Percentiles rank a stretch among this genome's conserved stretches.
These are phyloP conservation scores for Oreochromis niloticus DNA, from an alignment of 2,113 vertebrate species.

Conservation along the genomic window DNA sequence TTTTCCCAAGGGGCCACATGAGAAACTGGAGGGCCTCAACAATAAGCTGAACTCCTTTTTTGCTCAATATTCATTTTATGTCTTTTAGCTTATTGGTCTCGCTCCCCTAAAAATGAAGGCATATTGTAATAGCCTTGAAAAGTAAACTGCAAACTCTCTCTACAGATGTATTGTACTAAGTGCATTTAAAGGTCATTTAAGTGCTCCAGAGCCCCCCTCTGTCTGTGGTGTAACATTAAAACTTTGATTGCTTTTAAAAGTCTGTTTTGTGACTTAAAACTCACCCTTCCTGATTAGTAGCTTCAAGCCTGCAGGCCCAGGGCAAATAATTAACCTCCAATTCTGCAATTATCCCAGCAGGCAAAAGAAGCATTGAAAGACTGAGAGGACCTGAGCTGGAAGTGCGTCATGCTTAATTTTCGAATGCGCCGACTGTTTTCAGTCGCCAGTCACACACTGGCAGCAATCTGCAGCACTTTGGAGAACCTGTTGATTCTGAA, in stretches of 20 bases:
- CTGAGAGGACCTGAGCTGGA: not conserved
- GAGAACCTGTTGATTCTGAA: slow-evolving; percentile 8
- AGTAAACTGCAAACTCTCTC: not conserved
- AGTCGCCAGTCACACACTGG: not conserved
- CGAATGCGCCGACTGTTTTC: not conserved
- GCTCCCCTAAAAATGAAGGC: not conserved
- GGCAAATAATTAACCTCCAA: slow-evolving; percentile 6
- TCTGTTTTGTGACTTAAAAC: not conserved
- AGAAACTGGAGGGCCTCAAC: not conserved
- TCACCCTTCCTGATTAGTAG: not conserved
- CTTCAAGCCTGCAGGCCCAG: not conserved
- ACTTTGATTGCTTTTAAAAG: not conserved
- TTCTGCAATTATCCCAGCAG: not conserved
- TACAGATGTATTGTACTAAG: not conserved
- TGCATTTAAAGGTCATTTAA: not conserved
- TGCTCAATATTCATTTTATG: not conserved
- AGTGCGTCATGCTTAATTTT: slow-evolving; percentile 26
- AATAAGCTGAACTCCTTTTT: not conserved
- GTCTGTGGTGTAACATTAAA: not conserved
- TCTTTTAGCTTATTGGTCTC: not conserved
- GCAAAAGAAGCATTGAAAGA: not conserved
- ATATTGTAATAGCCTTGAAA: not conserved
- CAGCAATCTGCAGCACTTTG: not conserved
- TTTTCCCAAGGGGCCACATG: not conserved
- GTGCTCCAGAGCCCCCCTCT: not conserved